Evolutionary conservation across 1,140 invertebrate species (phyloP), one percentile per base, ranked within the genome.

Genomic region (Drosophila sulfurigaster): DNA sequence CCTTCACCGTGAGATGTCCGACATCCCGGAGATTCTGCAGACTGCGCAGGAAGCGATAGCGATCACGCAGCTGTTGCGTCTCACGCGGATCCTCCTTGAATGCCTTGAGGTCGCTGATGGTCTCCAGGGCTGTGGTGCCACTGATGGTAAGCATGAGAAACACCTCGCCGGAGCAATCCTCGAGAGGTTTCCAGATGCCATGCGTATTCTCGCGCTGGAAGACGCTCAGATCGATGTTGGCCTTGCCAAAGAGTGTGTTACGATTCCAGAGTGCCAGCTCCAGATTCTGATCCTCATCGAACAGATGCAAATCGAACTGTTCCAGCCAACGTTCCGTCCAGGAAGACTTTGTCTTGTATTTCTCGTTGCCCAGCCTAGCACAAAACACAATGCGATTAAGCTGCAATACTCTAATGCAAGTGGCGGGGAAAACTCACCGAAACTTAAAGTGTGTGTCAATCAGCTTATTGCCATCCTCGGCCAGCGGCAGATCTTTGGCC

Each of bases 401-500:
- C 7, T 56, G 2, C 3, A 10, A 35, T 8, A 11, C 4, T n/a
- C 1, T 57, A 3, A 41, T 25, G 49, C 8, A 51, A 28, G 56
- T 5, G 10, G 15, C 5, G 5, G 25, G 15, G 25, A 20, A n/a
- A 20, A 58, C 68, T 93, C 93, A 98, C 97, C 97, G 96, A 94
- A 99, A 99, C 93, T 99, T 99, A 83, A 98, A 98, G 92, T 99
- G 99, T 52, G 98, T 98, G 93, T 99, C 98, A 76, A 96, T 97
- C 38, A 96, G 94, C 56, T 97, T 96, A 1, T 93, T 95, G 91
- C 99, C 98, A 76, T 98, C 95, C 92, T 98, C 97, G 95, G 98
- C 97, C 5, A 97, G 95, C 10, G 96, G 94, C 6, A 99, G 94
- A 92, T 98, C 97, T 93, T 96, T 98, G 3, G 97, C 98, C 93